Evolutionary conservation across 1,140 invertebrate genomes (phyloP).

Genomic region (Caenorhabditis tropicalis): DNA sequence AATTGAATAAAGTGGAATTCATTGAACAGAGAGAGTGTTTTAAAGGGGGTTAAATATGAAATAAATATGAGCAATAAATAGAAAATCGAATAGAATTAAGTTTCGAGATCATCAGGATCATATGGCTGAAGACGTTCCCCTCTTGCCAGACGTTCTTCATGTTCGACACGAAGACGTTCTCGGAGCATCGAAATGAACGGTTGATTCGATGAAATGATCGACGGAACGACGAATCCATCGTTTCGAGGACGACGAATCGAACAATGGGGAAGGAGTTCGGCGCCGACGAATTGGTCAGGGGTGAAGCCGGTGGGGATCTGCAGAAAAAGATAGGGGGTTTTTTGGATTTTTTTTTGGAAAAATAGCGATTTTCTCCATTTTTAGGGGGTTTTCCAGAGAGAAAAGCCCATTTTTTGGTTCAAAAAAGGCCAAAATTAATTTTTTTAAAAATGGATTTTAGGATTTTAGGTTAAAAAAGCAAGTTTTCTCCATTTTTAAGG

Average conservation of each 20-base stretch:
- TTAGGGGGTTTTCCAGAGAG: too few relatives aligned
- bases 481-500: too few relatives aligned
- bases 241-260: neutral
- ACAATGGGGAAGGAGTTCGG: neutral
- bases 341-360: too few relatives aligned
- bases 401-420: too few relatives aligned
- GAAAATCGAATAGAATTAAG: too few relatives aligned
- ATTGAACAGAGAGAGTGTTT: neutral
- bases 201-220: neutral
- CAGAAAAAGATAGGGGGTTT: neutral
- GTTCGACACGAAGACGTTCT: neutral
- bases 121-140: neutral
- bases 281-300: neutral
- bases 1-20: neutral
- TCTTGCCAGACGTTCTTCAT: neutral
- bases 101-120: neutral
- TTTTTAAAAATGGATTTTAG: too few relatives aligned
- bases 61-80: neutral
- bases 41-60: too few relatives aligned
- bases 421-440: too few relatives aligned
- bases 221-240: conserved; percentile 16
- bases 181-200: conserved; percentile 2
- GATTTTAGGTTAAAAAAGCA: too few relatives aligned
- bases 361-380: too few relatives aligned
- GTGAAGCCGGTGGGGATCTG: neutral